Evolutionary conservation across 2,113 vertebrate species (phyloP).

Genomic region (Cyanocitta stelleri): DNA sequence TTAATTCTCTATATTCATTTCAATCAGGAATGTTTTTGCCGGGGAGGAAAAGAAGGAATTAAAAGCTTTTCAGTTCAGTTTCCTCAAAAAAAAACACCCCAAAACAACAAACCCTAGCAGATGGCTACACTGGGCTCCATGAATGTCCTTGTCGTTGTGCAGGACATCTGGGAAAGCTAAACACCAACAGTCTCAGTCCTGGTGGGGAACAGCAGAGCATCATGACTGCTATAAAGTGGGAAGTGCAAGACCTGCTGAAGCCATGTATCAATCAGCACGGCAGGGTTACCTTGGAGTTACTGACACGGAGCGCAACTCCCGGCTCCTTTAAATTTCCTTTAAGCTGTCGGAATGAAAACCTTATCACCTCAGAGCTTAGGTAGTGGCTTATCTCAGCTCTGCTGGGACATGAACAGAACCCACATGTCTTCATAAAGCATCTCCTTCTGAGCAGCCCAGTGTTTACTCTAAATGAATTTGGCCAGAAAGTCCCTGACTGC

Average conservation of each 20-base stretch:
- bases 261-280: neutral
- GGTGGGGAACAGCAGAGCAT: neutral
- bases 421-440: neutral
- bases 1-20: neutral
- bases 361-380: neutral
- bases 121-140: neutral
- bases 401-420: neutral
- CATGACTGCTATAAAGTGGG: neutral
- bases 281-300: neutral
- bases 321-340: neutral
- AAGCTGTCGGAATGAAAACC: neutral
- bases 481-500: neutral
- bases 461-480: neutral
- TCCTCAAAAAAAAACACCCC: neutral
- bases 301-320: neutral
- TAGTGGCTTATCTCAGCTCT: neutral
- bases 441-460: neutral
- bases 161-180: neutral
- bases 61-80: neutral
- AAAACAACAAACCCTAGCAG: neutral
- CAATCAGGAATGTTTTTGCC: neutral
- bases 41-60: neutral
- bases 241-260: neutral
- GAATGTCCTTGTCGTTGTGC: neutral
- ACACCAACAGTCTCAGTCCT: neutral